phyloP scores from a whole-genome alignment of 1,140 invertebrate species.

The Platyscapa corneri region DNA sequence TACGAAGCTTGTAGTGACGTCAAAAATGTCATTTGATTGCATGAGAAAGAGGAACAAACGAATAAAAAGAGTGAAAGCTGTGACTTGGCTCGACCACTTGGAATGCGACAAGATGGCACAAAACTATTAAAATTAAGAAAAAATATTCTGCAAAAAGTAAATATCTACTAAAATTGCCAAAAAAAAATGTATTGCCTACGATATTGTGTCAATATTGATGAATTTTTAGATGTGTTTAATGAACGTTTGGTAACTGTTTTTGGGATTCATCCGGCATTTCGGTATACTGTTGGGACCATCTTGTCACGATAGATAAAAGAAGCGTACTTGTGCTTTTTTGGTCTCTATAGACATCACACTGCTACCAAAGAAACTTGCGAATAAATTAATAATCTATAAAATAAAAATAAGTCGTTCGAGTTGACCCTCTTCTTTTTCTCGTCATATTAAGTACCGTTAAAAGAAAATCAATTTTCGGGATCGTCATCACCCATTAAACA shows the following conservation, averaged over 20 bases:
- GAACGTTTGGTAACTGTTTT: constrained; percentile 49
- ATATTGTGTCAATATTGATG: constrained; percentile 24
- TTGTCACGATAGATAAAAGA: constrained; percentile 61
- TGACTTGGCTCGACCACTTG: constrained; percentile 30
- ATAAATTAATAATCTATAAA: constrained; percentile 66
- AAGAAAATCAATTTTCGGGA: constrained; percentile 38
- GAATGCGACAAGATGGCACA: constrained; percentile 51
- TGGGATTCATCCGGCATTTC: constrained; percentile 54
- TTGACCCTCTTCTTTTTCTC: constrained; percentile 52
- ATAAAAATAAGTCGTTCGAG: constrained; percentile 56
- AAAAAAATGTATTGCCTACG: constrained; percentile 40
- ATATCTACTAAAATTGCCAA: constrained; percentile 16
- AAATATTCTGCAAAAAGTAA: constrained; percentile 35
- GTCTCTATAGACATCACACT: constrained; percentile 68
- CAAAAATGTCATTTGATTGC: constrained; percentile 3
- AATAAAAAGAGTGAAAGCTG: constrained; percentile 14
- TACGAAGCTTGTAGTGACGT: not conserved
- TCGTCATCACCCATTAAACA: not conserved
- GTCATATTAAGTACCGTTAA: constrained; percentile 12
- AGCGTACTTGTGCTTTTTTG: constrained; percentile 59
- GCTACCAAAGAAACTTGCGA: constrained; percentile 69
- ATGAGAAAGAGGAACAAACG: not conserved
- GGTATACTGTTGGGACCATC: constrained; percentile 62
- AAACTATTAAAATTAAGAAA: constrained; percentile 49
- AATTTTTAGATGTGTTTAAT: constrained; percentile 43